Evolutionary conservation across 1,140 invertebrate species (phyloP).

Genomic region (Drosophila pallidifrons): DNA sequence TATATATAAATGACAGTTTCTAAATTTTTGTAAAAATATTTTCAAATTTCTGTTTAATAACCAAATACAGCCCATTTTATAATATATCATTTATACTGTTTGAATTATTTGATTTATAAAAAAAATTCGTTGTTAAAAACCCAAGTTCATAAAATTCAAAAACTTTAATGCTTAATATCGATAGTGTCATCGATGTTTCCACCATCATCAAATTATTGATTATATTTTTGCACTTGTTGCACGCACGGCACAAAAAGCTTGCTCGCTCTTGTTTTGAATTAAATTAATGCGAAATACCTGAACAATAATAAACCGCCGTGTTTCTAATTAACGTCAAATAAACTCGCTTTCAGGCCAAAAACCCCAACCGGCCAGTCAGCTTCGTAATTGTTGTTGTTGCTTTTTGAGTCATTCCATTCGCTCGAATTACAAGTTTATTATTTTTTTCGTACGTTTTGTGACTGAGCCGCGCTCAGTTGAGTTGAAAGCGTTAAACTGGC

Average conservation of each 20-base stretch:
- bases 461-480: constrained; percentile 50
- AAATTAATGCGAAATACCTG: constrained; percentile 45
- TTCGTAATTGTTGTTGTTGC: neutral
- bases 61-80: too few species aligned
- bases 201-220: constrained; percentile 37
- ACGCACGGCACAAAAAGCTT: constrained; percentile 1
- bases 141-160: neutral
- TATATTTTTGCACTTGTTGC: constrained; percentile 52
- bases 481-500: constrained; percentile 66
- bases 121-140: too few species aligned
- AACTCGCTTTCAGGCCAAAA: constrained; percentile 41
- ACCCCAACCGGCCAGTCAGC: constrained; percentile 19
- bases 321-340: constrained; percentile 9
- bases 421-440: constrained; percentile 22
- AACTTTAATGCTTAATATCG: neutral
- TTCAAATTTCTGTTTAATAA: too few species aligned
- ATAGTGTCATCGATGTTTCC: too few species aligned
- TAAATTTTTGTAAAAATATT: too few species aligned
- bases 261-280: constrained; percentile 29
- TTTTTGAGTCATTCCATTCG: constrained; percentile 56
- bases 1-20: too few species aligned
- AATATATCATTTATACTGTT: too few species aligned
- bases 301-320: constrained; percentile 21
- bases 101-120: too few species aligned
- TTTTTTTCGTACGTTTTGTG: constrained; percentile 13